Evolutionary conservation across 2,888 invertebrate species (phyloP).

Genomic region (Scaptodrosophila latifasciaeformis): DNA sequence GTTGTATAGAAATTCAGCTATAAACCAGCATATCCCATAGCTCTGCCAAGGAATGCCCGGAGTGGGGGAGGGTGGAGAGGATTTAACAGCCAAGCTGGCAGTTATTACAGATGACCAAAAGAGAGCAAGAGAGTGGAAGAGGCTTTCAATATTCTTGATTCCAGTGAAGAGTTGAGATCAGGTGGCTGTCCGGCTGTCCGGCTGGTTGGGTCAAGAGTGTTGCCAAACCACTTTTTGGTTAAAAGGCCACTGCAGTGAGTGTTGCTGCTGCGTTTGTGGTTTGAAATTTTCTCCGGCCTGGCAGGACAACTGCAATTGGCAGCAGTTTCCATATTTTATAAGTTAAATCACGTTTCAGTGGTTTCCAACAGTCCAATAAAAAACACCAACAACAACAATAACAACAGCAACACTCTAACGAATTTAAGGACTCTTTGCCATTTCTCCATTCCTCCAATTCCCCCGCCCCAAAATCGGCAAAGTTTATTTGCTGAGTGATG

Average conservation of each 20-base stretch:
- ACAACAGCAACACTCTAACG: too few relatives aligned
- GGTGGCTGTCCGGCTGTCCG: not conserved
- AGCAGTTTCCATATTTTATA: constrained; percentile 56
- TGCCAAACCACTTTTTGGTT: too few relatives aligned
- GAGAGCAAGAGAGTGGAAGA: too few relatives aligned
- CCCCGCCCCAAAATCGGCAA: constrained; percentile 51
- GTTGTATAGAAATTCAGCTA: constrained; percentile 14
- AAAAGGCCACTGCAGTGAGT: not conserved
- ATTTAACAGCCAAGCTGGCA: too few relatives aligned
- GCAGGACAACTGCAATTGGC: constrained; percentile 41
- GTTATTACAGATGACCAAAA: constrained; percentile 55
- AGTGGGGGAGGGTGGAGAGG: too few relatives aligned
- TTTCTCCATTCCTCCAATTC: constrained; percentile 24
- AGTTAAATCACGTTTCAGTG: constrained; percentile 65
- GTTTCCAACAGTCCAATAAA: constrained; percentile 42
- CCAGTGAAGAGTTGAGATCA: too few relatives aligned
- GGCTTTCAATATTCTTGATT: too few relatives aligned
- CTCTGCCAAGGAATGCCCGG: too few relatives aligned
- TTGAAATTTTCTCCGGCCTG: not conserved
- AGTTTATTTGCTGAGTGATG: constrained; percentile 55
- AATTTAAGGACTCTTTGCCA: too few relatives aligned
- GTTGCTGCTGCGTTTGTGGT: constrained; percentile 3
- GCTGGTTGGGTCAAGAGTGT: not conserved
- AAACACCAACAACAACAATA: too few relatives aligned
- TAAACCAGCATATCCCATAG: constrained; percentile 16